phyloP scores from a whole-genome alignment of 64 coral and sea anemone species.

The Trachythela sp. region DNA sequence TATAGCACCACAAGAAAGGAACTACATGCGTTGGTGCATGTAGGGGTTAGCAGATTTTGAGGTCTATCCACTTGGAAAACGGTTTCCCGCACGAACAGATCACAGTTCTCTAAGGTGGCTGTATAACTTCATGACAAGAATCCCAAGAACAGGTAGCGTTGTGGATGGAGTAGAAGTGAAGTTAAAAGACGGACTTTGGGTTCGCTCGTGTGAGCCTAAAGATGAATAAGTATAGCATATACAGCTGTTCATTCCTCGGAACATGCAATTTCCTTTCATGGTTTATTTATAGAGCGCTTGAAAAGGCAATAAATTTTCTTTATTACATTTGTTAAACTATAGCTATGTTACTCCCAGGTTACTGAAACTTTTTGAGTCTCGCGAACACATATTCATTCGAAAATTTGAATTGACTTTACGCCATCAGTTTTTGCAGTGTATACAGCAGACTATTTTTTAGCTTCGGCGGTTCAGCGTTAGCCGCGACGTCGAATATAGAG shows the following conservation, averaged over 20 bases:
- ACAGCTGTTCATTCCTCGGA: constrained; percentile 9
- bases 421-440: no score
- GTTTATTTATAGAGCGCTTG: no score
- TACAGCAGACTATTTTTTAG: no score
- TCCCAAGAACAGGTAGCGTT: background rate
- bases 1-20: constrained; percentile 10
- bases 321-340: no score
- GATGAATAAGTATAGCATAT: background rate
- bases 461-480: no score
- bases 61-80: background rate
- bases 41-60: background rate
- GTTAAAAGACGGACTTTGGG: background rate
- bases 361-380: no score
- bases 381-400: no score
- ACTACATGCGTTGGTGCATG: background rate
- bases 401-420: no score
- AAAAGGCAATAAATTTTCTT: no score
- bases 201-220: background rate
- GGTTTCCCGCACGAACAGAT: background rate
- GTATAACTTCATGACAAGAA: background rate
- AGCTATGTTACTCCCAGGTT: no score
- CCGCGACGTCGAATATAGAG: no score
- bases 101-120: background rate
- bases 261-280: no score
- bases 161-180: background rate